Percentiles rank a stretch among this genome's conserved stretches.
phyloP scores from a whole-genome alignment of 2,113 vertebrate genomes.

The Leucoraja erinaceus region DNA sequence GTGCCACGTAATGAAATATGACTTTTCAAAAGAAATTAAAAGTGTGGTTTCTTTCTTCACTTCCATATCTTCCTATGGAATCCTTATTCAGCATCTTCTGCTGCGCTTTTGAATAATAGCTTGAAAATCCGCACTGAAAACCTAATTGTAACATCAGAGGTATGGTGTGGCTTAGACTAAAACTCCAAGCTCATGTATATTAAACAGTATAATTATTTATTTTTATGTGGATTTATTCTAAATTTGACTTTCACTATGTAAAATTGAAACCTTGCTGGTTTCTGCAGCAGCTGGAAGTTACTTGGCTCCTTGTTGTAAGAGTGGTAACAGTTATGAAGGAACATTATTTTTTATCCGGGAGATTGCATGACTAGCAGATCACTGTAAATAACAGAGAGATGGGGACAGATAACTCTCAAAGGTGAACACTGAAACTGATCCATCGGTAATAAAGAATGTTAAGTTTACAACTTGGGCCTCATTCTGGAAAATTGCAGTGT shows the following conservation, averaged over 20 bases:
- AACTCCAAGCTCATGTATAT: background rate
- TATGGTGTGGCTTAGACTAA: background rate
- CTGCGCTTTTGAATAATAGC: conserved; percentile 44
- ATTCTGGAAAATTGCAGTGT: background rate
- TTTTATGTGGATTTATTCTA: background rate
- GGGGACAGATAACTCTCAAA: background rate
- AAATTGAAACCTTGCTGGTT: background rate
- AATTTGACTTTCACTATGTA: background rate
- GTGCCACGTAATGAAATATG: conserved; percentile 63
- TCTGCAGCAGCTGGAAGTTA: background rate
- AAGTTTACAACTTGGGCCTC: background rate
- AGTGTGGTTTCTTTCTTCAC: conserved; percentile 47
- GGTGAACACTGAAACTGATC: background rate
- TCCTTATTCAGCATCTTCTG: conserved; percentile 53
- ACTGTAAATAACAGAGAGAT: background rate
- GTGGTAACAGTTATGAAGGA: conserved; percentile 1
- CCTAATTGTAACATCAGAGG: conserved; percentile 9
- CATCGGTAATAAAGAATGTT: background rate
- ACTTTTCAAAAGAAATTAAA: conserved; percentile 48
- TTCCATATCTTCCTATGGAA: conserved; percentile 45
- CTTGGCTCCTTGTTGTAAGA: background rate
- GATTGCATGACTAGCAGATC: background rate
- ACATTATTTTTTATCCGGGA: conserved; percentile 16
- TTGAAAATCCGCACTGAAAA: background rate
- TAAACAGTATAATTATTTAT: background rate